phyloP scores from a whole-genome alignment of 2,888 invertebrate genomes.

The Chymomyza caudatula region DNA sequence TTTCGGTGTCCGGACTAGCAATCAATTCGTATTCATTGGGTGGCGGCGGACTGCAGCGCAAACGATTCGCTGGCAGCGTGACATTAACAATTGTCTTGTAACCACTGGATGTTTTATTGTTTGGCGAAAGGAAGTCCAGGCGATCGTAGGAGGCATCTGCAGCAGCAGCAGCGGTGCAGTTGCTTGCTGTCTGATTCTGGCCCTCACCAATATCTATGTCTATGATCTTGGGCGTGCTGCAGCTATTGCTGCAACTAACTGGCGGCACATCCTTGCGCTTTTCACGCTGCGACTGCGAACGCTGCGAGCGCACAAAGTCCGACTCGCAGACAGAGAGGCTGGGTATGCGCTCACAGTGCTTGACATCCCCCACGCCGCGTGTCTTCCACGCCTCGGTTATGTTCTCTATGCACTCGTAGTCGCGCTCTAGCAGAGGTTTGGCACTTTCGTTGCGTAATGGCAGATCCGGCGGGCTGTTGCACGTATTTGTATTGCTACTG shows the following conservation, averaged over 20 bases:
- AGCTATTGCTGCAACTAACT: background rate
- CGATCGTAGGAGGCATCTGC: constrained; percentile 85
- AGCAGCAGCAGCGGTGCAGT: background rate
- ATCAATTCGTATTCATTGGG: constrained; percentile 90
- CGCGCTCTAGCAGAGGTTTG: constrained; percentile 62
- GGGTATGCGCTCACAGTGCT: constrained; percentile 82
- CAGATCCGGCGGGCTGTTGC: constrained; percentile 61
- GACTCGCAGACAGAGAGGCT: constrained; percentile 37
- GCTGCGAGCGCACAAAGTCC: constrained; percentile 77
- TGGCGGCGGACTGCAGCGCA: constrained; percentile 72
- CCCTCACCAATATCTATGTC: constrained; percentile 74
- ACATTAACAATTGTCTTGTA: constrained; percentile 86
- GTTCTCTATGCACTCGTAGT: constrained; percentile 87
- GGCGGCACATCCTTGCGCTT: constrained; percentile 74
- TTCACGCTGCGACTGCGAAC: constrained; percentile 75
- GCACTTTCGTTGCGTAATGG: constrained; percentile 72
- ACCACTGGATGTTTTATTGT: constrained; percentile 83
- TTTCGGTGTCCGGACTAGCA: constrained; percentile 82
- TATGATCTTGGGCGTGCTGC: constrained; percentile 63
- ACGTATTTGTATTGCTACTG: background rate
- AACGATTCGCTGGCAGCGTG: constrained; percentile 78
- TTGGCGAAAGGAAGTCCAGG: constrained; percentile 88
- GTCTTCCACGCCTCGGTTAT: constrained; percentile 90
- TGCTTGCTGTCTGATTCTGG: constrained; percentile 1
- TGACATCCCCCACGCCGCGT: constrained; percentile 85